Evolutionary conservation across 2,113 vertebrate species (phyloP).

Genomic region (Oreocharis arfaki): DNA sequence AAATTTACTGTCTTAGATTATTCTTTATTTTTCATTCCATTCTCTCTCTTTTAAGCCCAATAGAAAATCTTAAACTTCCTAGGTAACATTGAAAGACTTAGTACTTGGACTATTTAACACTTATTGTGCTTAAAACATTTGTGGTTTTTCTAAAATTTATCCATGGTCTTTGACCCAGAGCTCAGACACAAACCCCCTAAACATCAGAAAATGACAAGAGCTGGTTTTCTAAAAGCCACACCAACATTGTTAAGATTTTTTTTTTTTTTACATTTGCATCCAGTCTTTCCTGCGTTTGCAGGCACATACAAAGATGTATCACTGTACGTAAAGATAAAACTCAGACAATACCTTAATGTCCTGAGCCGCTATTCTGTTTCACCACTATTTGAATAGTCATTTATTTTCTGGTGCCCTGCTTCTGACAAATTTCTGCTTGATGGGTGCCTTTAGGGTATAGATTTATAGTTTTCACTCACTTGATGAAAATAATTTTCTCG

Average conservation of each 20-base stretch:
- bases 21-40: neutral
- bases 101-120: neutral
- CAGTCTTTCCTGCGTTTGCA: neutral
- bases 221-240: neutral
- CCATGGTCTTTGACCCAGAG: neutral
- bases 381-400: neutral
- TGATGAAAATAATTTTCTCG: neutral
- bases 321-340: neutral
- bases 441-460: neutral
- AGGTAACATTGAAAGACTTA: neutral
- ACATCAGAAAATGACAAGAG: neutral
- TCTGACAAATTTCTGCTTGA: slow-evolving; percentile 25
- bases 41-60: neutral
- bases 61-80: neutral
- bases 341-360: neutral
- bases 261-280: neutral
- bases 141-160: neutral
- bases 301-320: neutral
- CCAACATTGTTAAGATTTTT: neutral
- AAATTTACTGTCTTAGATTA: neutral
- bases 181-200: neutral
- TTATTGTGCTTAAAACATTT: neutral
- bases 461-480: neutral
- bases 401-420: neutral
- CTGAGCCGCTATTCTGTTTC: neutral